These are phyloP conservation scores for Phocoena sinus DNA, from an alignment of 2,113 vertebrate genomes.

Conservation along the genomic window DNA sequence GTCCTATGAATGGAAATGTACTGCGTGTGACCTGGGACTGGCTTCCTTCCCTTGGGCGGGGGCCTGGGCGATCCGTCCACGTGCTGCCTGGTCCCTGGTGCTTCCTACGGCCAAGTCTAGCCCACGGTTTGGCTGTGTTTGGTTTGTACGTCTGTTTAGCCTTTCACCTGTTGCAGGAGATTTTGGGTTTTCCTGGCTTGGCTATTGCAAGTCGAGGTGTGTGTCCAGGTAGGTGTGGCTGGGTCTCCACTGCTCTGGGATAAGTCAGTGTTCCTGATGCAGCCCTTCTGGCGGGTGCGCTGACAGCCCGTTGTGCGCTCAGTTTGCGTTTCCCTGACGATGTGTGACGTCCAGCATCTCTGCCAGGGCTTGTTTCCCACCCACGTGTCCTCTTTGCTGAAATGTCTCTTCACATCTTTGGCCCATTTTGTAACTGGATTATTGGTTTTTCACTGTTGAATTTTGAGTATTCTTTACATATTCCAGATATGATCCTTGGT, in stretches of 20 bases:
- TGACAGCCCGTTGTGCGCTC: fast-evolving
- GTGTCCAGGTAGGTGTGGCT: not conserved
- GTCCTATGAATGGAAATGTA: fast-evolving
- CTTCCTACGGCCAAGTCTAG: fast-evolving
- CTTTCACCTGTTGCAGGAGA: fast-evolving
- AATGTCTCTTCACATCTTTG: not conserved
- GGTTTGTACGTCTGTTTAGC: fast-evolving
- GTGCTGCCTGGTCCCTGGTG: fast-evolving
- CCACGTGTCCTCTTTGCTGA: not conserved
- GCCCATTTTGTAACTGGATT: not conserved
- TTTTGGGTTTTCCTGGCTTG: not conserved
- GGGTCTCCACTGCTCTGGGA: too few relatives aligned
- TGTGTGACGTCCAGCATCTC: fast-evolving
- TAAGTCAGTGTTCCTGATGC: fast-evolving
- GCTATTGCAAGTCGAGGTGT: not conserved
- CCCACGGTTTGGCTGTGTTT: not conserved
- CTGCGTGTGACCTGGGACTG: not conserved
- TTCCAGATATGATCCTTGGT: not conserved
- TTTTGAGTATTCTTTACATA: not conserved
- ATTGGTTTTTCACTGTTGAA: not conserved
- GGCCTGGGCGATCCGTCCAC: fast-evolving
- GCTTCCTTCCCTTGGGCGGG: not conserved
- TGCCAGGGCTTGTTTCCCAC: fast-evolving
- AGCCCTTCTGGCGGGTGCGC: fast-evolving
- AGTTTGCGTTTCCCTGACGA: fast-evolving